These are phyloP conservation scores for Ephialtes manifestator DNA, from an alignment of 2,888 invertebrate genomes.

Conservation along the genomic window DNA sequence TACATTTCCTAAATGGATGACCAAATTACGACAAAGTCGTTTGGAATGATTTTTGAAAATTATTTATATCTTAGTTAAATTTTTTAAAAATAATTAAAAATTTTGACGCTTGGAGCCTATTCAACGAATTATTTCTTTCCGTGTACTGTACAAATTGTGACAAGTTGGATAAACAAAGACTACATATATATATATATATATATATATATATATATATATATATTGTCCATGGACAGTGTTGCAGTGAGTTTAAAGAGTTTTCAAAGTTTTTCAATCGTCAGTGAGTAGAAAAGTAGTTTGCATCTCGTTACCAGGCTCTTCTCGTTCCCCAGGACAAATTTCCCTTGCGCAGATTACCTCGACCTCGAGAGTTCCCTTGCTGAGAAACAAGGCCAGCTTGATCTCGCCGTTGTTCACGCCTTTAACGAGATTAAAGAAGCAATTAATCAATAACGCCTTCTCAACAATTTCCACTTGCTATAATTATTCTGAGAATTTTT, in stretches of 20 bases:
- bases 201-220: background rate
- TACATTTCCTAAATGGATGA: too few relatives aligned
- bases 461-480: constrained; percentile 10
- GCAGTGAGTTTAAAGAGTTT: constrained; percentile 9
- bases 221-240: background rate
- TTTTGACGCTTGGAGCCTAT: too few relatives aligned
- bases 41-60: too few relatives aligned
- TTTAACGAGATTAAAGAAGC: constrained; percentile 54
- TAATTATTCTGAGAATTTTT: constrained; percentile 3
- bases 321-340: constrained; percentile 90
- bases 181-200: too few relatives aligned
- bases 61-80: too few relatives aligned
- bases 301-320: constrained; percentile 88
- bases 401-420: constrained; percentile 92
- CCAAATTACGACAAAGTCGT: too few relatives aligned
- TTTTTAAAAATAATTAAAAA: too few relatives aligned
- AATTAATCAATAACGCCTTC: constrained; percentile 15
- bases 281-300: constrained; percentile 59
- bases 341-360: constrained; percentile 92
- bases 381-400: constrained; percentile 95
- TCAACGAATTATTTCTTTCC: too few relatives aligned
- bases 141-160: too few relatives aligned
- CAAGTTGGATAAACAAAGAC: background rate
- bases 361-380: constrained; percentile 96
- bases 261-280: constrained; percentile 61